phyloP scores from a whole-genome alignment of 2,113 vertebrate species.

The Casuarius casuarius region DNA sequence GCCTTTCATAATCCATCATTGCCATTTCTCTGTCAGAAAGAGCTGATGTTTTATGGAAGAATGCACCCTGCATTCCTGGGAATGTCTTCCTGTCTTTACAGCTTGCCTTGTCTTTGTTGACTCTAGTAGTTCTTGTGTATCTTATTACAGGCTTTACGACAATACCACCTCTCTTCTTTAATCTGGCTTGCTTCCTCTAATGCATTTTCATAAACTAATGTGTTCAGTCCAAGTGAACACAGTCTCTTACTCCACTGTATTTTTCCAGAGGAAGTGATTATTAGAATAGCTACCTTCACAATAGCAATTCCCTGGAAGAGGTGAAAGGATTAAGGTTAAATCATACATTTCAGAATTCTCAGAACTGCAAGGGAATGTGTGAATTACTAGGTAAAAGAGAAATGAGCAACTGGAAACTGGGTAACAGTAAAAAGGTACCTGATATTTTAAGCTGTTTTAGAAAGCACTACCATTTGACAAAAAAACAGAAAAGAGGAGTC shows the following conservation, averaged over 20 bases:
- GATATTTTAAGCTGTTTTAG: not conserved
- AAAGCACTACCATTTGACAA: not conserved
- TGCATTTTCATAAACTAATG: not conserved
- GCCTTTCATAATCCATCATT: not conserved
- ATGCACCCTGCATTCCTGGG: not conserved
- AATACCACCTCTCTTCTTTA: not conserved
- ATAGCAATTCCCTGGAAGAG: not conserved
- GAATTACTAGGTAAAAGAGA: not conserved
- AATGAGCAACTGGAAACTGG: not conserved
- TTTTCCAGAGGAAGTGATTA: not conserved
- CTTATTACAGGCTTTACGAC: not conserved
- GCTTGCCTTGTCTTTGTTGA: not conserved
- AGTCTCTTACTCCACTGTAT: not conserved
- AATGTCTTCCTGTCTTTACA: not conserved
- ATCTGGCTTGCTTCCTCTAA: not conserved
- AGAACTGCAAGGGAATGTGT: not conserved
- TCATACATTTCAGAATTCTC: not conserved
- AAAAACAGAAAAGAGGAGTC: not conserved
- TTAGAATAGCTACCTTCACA: not conserved
- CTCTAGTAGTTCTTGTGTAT: not conserved
- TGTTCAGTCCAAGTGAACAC: not conserved
- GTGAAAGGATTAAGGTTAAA: not conserved
- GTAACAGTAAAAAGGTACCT: not conserved
- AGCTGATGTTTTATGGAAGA: not conserved
- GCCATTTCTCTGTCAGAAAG: not conserved